Percentiles rank a stretch among this genome's conserved stretches.
These are phyloP conservation scores for Eucera pruinosa DNA, from an alignment of 2,888 invertebrate species.

Conservation along the genomic window DNA sequence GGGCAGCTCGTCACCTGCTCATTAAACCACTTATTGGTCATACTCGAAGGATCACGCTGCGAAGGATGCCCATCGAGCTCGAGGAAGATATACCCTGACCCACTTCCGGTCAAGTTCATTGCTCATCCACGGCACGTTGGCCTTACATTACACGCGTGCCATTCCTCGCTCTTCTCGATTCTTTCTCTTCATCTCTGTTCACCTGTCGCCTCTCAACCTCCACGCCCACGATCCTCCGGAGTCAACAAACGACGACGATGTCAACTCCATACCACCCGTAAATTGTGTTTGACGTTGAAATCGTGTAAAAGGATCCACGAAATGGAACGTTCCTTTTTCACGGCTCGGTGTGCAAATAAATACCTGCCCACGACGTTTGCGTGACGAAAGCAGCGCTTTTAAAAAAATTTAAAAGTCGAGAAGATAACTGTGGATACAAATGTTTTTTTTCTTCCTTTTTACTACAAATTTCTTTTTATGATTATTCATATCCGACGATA, in stretches of 20 bases:
- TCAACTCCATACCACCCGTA: background rate
- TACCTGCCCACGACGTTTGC: no score
- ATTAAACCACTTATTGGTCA: slow-evolving; percentile 42
- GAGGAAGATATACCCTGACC: slow-evolving; percentile 78
- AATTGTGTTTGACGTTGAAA: no score
- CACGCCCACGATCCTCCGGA: slow-evolving; percentile 12
- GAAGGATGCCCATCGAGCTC: slow-evolving; percentile 55
- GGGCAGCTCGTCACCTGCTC: background rate
- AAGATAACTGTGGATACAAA: background rate
- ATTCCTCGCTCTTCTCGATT: slow-evolving; percentile 30
- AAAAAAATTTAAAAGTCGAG: background rate
- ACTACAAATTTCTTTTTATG: no score
- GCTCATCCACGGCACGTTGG: slow-evolving; percentile 76
- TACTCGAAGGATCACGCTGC: slow-evolving; percentile 40
- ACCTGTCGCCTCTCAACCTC: slow-evolving; percentile 3
- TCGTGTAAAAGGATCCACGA: background rate
- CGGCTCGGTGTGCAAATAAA: no score
- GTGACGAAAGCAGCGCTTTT: no score
- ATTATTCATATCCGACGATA: no score
- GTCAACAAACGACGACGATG: background rate
- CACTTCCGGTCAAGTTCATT: slow-evolving; percentile 83
- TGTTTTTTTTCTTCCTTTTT: background rate
- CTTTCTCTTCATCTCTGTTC: slow-evolving; percentile 28
- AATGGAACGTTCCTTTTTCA: background rate
- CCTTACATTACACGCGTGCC: slow-evolving; percentile 59